Base-by-base conservation (phyloP, 2,113 vertebrate species). In the Amphiprion percula region DNA sequence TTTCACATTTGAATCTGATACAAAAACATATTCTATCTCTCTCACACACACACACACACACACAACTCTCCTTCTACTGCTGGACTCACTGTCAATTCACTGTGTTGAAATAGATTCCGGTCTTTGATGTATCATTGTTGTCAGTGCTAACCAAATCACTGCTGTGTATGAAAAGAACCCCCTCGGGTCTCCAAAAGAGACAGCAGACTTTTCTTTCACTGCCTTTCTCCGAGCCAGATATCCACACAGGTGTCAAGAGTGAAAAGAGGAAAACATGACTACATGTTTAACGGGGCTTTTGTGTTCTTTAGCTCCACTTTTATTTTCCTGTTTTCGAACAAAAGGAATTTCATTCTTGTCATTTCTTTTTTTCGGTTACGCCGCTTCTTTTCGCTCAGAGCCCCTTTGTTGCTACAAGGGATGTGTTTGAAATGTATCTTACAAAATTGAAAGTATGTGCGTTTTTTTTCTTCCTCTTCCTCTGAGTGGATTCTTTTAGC, bases 71-170 rank as follows among this genome's bases (percentile, higher is more conserved):
- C 39, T 52, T 53, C 64, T 50, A 17, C 59, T 65, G 55, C 70
- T 56, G 52, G 78, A 74, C 66, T 56, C 59, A 1, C 62, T 74
- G 80, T 81, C 68, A 55, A 37, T 79, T 74, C 24, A 69, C 62
- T 49, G 69, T 83, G 74, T 80, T 84, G 55, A 86, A 91, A 91
- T 56, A 84, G 90, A 91, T 92, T 91, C 80, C 30, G 59, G 72
- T 84, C 85, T 94, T 91, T 93, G 89, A 94, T 94, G 82, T 85
- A 90, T 90, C 84, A 87, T 92, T 92, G 91, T 91, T 94, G 91
- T 93, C 87, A 85, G 76, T 69, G 73, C 86, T 90, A 90, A 91
- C 87, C 80, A 91, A 92, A 94, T 90, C 88, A 88, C 76, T 68
- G 66, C 86, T 65, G 79, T 59, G 82, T 86, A 82, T 91, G 86